Conservation (phyloP, 2,888 invertebrate genomes). For the Clusia tigrina region DNA sequence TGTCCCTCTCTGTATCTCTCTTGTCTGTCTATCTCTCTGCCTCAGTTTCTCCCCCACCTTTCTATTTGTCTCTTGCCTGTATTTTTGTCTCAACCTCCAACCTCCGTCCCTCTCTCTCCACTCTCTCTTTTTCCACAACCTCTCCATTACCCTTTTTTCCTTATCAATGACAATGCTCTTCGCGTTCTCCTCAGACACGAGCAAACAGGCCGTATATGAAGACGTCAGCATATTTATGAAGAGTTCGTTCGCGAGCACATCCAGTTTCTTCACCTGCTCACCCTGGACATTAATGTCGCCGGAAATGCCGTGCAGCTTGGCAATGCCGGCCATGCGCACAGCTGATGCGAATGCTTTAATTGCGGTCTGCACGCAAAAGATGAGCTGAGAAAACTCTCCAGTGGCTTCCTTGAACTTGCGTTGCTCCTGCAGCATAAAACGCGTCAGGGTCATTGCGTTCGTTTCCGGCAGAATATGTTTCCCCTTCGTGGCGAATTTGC, state of each 20-base stretch:
- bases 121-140: no score
- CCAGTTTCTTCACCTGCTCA: constrained; percentile 97
- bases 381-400: constrained; percentile 92
- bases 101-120: no score
- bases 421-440: constrained; percentile 91
- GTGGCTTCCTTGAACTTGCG: constrained; percentile 85
- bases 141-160: no score
- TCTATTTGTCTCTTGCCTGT: constrained; percentile 65
- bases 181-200: constrained; percentile 97
- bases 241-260: constrained; percentile 93
- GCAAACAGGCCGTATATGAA: constrained; percentile 88
- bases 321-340: constrained; percentile 96
- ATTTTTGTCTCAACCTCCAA: constrained; percentile 87
- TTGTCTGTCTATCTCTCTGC: no score
- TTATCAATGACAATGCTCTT: constrained; percentile 86
- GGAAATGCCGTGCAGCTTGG: constrained; percentile 93
- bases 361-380: constrained; percentile 94
- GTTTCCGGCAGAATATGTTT: no score
- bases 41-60: no score
- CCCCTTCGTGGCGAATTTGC: no score
- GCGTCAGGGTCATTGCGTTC: constrained; percentile 92
- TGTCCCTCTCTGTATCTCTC: no score
- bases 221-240: constrained; percentile 97
- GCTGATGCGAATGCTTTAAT: constrained; percentile 97
- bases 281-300: constrained; percentile 95